These are phyloP conservation scores for Imbricaverruca yamaguchii DNA, from an alignment of 2,888 invertebrate species.

Conservation along the genomic window DNA sequence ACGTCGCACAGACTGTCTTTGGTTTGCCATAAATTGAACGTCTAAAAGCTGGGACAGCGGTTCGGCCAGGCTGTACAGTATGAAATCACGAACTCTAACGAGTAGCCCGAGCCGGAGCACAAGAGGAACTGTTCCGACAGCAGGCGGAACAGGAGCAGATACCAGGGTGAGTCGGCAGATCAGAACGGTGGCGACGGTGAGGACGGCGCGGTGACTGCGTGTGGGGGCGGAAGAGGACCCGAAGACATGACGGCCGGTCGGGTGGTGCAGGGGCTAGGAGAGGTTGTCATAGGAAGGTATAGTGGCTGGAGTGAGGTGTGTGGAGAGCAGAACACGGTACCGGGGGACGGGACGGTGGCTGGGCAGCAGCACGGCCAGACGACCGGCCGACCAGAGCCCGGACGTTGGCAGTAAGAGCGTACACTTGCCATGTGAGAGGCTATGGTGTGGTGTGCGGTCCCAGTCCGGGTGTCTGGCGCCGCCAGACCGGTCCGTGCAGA, in stretches of 20 bases:
- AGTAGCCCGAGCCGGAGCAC: not conserved
- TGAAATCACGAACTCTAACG: not conserved
- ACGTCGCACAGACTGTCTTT: not conserved
- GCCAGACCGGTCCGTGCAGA: not conserved
- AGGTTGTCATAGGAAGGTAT: no score
- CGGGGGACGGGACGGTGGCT: no score
- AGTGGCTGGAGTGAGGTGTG: no score
- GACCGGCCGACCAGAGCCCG: not conserved
- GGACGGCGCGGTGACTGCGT: no score
- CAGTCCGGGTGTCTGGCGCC: not conserved
- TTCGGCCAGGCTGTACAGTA: not conserved
- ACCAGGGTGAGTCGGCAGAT: no score
- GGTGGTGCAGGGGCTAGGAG: no score
- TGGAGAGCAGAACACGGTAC: no score
- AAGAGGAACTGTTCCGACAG: not conserved
- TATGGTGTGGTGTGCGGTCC: slow-evolving; percentile 13
- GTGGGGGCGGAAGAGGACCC: no score
- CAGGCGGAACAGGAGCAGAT: not conserved
- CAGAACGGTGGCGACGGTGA: no score
- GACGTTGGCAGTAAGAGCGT: slow-evolving; percentile 20
- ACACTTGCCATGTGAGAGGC: not conserved
- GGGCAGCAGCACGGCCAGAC: not conserved
- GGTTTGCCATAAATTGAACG: not conserved
- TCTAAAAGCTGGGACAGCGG: not conserved
- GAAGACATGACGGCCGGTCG: no score